Evolutionary conservation across 2,888 invertebrate genomes (phyloP).

Genomic region (Noctua janthina): DNA sequence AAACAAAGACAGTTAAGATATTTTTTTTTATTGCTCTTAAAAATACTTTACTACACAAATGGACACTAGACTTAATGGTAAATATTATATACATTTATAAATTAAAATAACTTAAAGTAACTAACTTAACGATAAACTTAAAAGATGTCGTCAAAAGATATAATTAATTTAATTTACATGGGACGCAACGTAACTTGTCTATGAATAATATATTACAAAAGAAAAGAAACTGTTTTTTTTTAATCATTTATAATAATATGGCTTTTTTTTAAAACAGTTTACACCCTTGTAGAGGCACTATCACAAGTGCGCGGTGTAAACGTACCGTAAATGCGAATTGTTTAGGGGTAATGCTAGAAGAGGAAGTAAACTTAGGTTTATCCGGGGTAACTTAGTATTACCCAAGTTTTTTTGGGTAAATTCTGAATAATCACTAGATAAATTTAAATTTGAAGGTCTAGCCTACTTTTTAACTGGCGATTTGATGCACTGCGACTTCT

Average conservation of each 20-base stretch:
- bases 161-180: not conserved
- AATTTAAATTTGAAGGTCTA: too few relatives aligned
- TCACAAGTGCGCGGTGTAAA: not conserved
- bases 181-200: not conserved
- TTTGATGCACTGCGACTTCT: too few relatives aligned
- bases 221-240: not conserved
- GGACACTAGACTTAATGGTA: not conserved
- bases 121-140: too few relatives aligned
- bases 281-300: not conserved
- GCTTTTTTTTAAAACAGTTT: not conserved
- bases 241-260: not conserved
- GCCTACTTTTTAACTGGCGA: too few relatives aligned
- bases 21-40: conserved; percentile 31
- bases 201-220: not conserved
- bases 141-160: too few relatives aligned
- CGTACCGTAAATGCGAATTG: not conserved
- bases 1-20: not conserved
- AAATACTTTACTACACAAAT: not conserved
- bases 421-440: too few relatives aligned
- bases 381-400: too few relatives aligned
- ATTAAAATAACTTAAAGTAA: too few relatives aligned
- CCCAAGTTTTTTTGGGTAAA: too few relatives aligned
- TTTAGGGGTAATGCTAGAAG: too few relatives aligned
- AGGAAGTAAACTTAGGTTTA: too few relatives aligned
- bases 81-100: too few relatives aligned